Evolutionary conservation across 2,888 invertebrate genomes (phyloP).

Genomic region (Rhagium mordax): DNA sequence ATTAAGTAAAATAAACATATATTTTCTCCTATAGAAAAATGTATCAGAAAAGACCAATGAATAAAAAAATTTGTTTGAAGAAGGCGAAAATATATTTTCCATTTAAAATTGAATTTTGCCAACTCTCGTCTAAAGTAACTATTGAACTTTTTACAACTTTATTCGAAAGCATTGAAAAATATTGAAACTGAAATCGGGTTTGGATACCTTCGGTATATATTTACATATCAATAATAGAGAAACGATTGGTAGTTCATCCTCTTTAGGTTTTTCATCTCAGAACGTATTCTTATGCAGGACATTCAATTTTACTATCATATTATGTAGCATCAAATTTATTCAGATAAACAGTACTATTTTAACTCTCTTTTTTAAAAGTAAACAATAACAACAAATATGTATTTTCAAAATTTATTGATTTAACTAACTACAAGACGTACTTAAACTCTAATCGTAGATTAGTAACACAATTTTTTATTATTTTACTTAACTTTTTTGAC

Average conservation of each 20-base stretch:
- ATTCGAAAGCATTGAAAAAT: constrained; percentile 21
- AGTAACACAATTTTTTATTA: too few species aligned
- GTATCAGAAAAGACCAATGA: neutral
- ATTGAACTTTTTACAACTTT: constrained; percentile 34
- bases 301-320: neutral
- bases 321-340: too few species aligned
- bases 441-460: too few species aligned
- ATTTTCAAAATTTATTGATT: too few species aligned
- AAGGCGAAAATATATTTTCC: constrained; percentile 41
- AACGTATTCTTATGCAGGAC: neutral
- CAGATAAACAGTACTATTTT: too few species aligned
- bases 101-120: constrained; percentile 29
- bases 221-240: constrained; percentile 26
- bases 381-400: too few species aligned
- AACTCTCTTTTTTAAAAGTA: too few species aligned
- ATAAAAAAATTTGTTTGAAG: neutral
- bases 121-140: constrained; percentile 32
- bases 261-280: neutral
- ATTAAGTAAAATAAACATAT: too few species aligned
- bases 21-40: neutral
- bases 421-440: too few species aligned
- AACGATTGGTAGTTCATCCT: neutral
- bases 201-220: constrained; percentile 8
- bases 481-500: too few species aligned
- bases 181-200: constrained; percentile 25